Conservation (phyloP, 1,140 invertebrate genomes). For the Lucilia sericata region DNA sequence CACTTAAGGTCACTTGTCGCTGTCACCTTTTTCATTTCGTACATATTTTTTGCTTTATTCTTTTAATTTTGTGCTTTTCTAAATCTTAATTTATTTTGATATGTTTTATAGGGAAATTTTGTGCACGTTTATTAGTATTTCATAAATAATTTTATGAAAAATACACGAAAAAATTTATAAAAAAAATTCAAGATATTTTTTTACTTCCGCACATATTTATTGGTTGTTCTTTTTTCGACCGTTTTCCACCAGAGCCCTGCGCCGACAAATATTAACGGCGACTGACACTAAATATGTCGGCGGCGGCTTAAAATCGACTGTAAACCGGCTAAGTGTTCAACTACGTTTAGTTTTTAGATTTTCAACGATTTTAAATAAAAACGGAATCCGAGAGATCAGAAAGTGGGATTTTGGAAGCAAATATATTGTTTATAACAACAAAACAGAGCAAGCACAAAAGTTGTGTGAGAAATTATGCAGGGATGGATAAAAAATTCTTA, state of each 20-base stretch:
- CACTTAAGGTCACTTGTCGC: constrained; percentile 37
- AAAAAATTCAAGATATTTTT: constrained; percentile 23
- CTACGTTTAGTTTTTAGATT: no score
- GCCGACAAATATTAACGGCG: no score
- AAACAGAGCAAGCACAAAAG: no score
- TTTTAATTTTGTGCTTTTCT: constrained; percentile 17
- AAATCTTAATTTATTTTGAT: neutral
- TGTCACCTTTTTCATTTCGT: constrained; percentile 42
- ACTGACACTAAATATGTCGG: no score
- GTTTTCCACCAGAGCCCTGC: neutral
- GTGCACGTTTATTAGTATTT: constrained; percentile 31
- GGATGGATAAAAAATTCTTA: no score
- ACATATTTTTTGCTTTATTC: constrained; percentile 30
- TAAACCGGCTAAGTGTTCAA: no score
- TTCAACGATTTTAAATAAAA: no score
- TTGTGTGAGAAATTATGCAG: no score
- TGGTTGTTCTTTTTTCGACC: constrained; percentile 16
- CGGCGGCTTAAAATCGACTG: no score
- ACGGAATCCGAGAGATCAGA: no score
- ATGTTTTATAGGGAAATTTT: constrained; percentile 37
- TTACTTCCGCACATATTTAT: constrained; percentile 29
- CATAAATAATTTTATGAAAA: constrained; percentile 38
- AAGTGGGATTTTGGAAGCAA: no score
- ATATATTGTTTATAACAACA: no score
- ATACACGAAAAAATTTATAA: constrained; percentile 10